These are phyloP conservation scores for Cephus sareptanus DNA, from an alignment of 2,888 invertebrate genomes.

Conservation along the genomic window DNA sequence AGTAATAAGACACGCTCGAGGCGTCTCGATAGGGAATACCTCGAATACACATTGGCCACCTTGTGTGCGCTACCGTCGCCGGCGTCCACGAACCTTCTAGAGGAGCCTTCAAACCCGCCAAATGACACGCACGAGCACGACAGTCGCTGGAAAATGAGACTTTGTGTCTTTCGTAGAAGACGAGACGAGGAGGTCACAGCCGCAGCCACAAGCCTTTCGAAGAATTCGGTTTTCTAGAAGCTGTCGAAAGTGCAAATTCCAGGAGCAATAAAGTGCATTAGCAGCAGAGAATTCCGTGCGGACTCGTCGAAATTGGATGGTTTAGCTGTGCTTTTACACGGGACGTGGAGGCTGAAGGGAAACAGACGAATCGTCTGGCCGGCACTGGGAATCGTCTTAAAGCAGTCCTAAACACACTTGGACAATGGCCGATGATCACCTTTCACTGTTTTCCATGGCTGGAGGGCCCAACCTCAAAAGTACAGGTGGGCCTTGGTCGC, in stretches of 20 bases:
- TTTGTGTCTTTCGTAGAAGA: not conserved
- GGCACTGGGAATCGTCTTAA: not conserved
- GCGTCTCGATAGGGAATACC: constrained; percentile 28
- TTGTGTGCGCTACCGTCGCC: not conserved
- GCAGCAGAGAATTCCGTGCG: not conserved
- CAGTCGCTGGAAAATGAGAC: not conserved
- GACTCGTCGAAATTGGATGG: not conserved
- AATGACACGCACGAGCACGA: not conserved
- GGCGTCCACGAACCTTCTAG: not conserved
- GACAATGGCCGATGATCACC: constrained; percentile 41
- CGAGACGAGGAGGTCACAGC: not conserved
- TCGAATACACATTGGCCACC: not conserved
- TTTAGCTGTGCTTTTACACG: no score
- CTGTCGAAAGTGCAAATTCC: not conserved
- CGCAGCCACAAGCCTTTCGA: not conserved
- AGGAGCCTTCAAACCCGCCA: not conserved
- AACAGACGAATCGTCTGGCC: not conserved
- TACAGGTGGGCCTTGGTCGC: constrained; percentile 34
- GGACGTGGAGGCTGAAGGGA: not conserved
- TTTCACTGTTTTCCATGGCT: constrained; percentile 14
- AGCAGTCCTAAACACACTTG: constrained; percentile 42
- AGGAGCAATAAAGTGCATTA: not conserved
- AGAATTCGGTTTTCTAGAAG: not conserved
- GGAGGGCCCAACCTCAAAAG: constrained; percentile 13
- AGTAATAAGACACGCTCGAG: constrained; percentile 37